Percentiles rank a stretch among this genome's conserved stretches.
phyloP scores from a whole-genome alignment of 1,140 invertebrate species.

The Drosophila bocki region DNA sequence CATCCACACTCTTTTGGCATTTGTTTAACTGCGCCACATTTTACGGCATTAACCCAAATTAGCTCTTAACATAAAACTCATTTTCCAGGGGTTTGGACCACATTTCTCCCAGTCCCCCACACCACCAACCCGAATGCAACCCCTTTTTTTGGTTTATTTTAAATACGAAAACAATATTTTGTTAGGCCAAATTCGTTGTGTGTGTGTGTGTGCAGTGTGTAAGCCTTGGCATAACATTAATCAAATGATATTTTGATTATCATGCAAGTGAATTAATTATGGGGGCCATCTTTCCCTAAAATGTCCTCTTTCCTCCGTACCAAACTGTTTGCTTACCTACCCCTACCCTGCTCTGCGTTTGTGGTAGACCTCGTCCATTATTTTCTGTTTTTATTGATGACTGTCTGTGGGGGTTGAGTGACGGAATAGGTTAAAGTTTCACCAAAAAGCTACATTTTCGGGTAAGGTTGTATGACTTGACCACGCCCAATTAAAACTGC shows the following conservation, averaged over 20 bases:
- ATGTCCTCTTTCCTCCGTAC: background rate
- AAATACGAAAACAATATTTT: slow-evolving; percentile 47
- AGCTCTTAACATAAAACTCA: slow-evolving; percentile 81
- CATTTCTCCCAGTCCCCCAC: background rate
- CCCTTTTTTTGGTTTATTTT: slow-evolving; percentile 37
- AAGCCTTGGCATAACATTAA: slow-evolving; percentile 58
- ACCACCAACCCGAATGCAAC: background rate
- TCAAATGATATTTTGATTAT: slow-evolving; percentile 81
- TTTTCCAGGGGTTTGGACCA: slow-evolving; percentile 55
- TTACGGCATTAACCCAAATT: slow-evolving; percentile 81
- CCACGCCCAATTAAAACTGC: slow-evolving; percentile 22
- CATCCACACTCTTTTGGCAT: slow-evolving; percentile 31
- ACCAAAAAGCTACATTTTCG: slow-evolving; percentile 13
- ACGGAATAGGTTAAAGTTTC: slow-evolving; percentile 44
- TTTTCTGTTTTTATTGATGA: slow-evolving; percentile 65
- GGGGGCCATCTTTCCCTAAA: slow-evolving; percentile 18
- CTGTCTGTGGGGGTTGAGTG: slow-evolving; percentile 33
- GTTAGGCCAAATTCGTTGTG: slow-evolving; percentile 33
- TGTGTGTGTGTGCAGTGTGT: slow-evolving; percentile 45
- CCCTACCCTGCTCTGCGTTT: background rate
- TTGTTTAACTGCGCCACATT: slow-evolving; percentile 79
- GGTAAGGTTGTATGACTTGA: background rate
- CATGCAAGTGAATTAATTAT: slow-evolving; percentile 81
- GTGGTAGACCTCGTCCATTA: slow-evolving; percentile 22
- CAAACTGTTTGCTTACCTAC: slow-evolving; percentile 8